Base-by-base conservation (phyloP, 2,113 vertebrate genomes). In the Paralichthys olivaceus region DNA sequence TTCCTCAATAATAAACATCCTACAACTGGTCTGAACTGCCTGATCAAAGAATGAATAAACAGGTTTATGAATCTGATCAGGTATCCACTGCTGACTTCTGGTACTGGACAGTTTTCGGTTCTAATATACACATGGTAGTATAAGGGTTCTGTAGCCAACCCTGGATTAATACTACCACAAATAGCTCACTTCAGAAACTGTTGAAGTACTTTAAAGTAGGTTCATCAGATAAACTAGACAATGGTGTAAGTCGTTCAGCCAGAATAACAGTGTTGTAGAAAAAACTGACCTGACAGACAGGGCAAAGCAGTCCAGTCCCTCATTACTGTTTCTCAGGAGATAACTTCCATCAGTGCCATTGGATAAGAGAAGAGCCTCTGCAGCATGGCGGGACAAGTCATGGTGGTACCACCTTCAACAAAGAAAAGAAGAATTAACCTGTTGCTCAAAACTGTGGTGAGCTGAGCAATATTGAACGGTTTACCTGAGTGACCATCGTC, bases 331-430 rank as follows among this genome's bases (percentile, higher is more conserved):
- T 75, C 98, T 94, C 66, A 99, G 90, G 7, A 99, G 95, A 78
- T 98, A 99, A 86, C 96, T 98, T 17, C 98, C 98, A 32, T 98
- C 96, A 0, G 69, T 64, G 7, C 98, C 97, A 0, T 99, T 99
- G 74, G 97, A 97, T 85, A 99, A 89, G 67, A 99, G 96, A 5
- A 99, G 94, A 0, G 97, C 97, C 75, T 99, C 97, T 0, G 98
- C 95, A 0, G 97, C 96, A 0, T 99, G 98, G 0, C 97, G 96
- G 0, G 96, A 95, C 37, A 99, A 94, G 40, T 93, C 95, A 47
- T 93, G 87, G 0, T 99, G 98, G 72, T 97, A 99, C 97, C 98
- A 99, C 75, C 98, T 99, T 58, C 23, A 78, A 69, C 6, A 55
- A 37, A 69, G 15, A 1, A 6, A 32, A 14, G 0, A 2, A n/a